Conservation (phyloP, 1,140 invertebrate species). For the Platyscapa corneri region DNA sequence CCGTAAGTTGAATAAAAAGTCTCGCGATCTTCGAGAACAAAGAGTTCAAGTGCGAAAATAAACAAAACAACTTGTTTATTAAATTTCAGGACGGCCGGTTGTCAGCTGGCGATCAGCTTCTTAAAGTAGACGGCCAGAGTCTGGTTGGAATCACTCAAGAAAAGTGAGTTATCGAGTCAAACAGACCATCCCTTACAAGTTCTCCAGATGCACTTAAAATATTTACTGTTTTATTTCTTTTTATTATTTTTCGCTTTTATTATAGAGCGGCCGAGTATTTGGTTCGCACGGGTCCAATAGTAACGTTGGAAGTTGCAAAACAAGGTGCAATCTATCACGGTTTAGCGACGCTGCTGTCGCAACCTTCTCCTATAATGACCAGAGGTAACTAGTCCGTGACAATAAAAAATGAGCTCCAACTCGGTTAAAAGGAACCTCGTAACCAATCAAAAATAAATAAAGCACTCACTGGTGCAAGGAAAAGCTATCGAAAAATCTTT, state of each 20-base stretch:
- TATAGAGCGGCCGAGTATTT: constrained; percentile 94
- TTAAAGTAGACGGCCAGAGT: constrained; percentile 97
- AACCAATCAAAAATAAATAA: not conserved
- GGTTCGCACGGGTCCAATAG: constrained; percentile 93
- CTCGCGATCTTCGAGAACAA: not conserved
- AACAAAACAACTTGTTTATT: not conserved
- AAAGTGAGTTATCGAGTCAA: constrained; percentile 75
- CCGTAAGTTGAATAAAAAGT: constrained; percentile 76
- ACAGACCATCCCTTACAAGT: not conserved
- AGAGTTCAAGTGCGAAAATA: no score
- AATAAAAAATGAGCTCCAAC: constrained; percentile 4
- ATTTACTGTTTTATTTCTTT: not conserved
- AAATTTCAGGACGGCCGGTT: constrained; percentile 87
- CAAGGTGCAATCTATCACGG: constrained; percentile 98
- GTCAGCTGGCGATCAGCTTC: constrained; percentile 96
- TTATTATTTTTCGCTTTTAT: not conserved
- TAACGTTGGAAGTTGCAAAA: constrained; percentile 96
- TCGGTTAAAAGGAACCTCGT: constrained; percentile 10
- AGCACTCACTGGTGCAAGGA: constrained; percentile 4
- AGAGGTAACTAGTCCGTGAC: constrained; percentile 79
- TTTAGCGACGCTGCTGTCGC: constrained; percentile 92
- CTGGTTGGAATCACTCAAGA: constrained; percentile 98
- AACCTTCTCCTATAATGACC: constrained; percentile 89
- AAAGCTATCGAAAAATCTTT: not conserved
- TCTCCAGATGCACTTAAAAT: constrained; percentile 10